Evolutionary conservation across 2,888 invertebrate genomes (phyloP).

Genomic region (Alitta virens): DNA sequence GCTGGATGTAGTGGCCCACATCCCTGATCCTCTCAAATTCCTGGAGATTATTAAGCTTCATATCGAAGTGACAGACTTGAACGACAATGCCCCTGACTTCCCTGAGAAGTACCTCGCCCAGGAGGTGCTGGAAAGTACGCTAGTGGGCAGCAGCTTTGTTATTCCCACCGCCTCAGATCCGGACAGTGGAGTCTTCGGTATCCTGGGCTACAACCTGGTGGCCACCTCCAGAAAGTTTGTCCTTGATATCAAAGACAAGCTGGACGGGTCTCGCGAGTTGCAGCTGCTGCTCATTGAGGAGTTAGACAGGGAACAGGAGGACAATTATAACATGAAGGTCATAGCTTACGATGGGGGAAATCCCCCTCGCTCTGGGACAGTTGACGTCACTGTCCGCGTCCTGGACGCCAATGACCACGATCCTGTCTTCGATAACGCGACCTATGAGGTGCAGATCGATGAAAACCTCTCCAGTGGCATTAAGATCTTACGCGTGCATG

Average conservation of each 20-base stretch:
- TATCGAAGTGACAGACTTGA: conserved; percentile 27
- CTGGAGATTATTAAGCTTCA: conserved; percentile 28
- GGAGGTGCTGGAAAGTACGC: conserved; percentile 25
- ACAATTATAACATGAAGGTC: conserved; percentile 23
- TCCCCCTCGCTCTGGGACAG: conserved; percentile 25
- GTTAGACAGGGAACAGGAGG: conserved; percentile 28
- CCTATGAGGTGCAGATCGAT: conserved; percentile 24
- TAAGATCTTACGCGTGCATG: conserved; percentile 26
- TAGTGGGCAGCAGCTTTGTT: conserved; percentile 20
- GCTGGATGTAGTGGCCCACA: conserved; percentile 26
- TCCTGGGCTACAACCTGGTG: conserved; percentile 25
- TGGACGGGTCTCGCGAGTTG: conserved; percentile 27
- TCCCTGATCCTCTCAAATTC: conserved; percentile 16
- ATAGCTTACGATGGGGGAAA: conserved; percentile 56
- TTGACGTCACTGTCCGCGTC: conserved; percentile 24
- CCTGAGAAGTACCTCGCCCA: conserved; percentile 17
- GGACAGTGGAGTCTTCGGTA: conserved; percentile 26
- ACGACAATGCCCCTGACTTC: conserved; percentile 30
- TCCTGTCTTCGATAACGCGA: conserved; percentile 25
- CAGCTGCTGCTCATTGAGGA: conserved; percentile 20
- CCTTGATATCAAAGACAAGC: conserved; percentile 13
- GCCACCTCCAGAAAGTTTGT: conserved; percentile 20
- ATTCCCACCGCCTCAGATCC: conserved; percentile 28
- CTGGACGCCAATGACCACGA: conserved; percentile 28
- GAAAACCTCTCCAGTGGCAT: conserved; percentile 23